Evolutionary conservation across 2,888 invertebrate genomes (phyloP).

Genomic region (Caenorhabditis sinica): DNA sequence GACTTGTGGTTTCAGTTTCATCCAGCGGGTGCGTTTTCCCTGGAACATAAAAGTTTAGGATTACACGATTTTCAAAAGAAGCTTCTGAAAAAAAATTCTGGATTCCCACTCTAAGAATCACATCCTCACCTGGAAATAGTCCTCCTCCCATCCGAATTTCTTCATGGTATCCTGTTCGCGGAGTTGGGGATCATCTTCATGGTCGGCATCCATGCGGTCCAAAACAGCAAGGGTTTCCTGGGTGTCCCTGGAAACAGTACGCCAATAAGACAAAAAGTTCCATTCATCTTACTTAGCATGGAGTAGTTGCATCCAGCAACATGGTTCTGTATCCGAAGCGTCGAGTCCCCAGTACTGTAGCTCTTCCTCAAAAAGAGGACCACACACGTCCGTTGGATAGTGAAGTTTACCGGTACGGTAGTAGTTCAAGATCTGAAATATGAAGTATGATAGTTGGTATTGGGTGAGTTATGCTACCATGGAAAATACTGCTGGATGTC

Average conservation of each 20-base stretch:
- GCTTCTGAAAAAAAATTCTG: too few relatives aligned
- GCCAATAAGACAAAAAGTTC: neutral
- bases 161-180: slow-evolving; percentile 90
- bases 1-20: slow-evolving; percentile 95
- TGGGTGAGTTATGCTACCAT: slow-evolving; percentile 63
- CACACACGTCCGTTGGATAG: slow-evolving; percentile 99
- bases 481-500: slow-evolving; percentile 90
- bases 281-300: slow-evolving; percentile 75
- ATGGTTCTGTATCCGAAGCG: slow-evolving; percentile 99
- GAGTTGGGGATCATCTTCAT: slow-evolving; percentile 80
- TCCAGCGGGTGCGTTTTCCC: slow-evolving; percentile 88
- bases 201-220: slow-evolving; percentile 95
- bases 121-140: slow-evolving; percentile 89
- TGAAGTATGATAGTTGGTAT: too few relatives aligned
- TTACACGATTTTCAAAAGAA: too few relatives aligned
- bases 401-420: slow-evolving; percentile 90
- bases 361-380: slow-evolving; percentile 97
- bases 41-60: slow-evolving; percentile 26
- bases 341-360: slow-evolving; percentile 98
- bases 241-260: slow-evolving; percentile 90
- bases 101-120: too few relatives aligned
- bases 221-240: slow-evolving; percentile 98
- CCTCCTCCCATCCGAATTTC: slow-evolving; percentile 96
- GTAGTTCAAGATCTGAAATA: slow-evolving; percentile 94
- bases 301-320: slow-evolving; percentile 93